phyloP scores from a whole-genome alignment of 2,113 vertebrate species.

The Chlorodrepanis virens region DNA sequence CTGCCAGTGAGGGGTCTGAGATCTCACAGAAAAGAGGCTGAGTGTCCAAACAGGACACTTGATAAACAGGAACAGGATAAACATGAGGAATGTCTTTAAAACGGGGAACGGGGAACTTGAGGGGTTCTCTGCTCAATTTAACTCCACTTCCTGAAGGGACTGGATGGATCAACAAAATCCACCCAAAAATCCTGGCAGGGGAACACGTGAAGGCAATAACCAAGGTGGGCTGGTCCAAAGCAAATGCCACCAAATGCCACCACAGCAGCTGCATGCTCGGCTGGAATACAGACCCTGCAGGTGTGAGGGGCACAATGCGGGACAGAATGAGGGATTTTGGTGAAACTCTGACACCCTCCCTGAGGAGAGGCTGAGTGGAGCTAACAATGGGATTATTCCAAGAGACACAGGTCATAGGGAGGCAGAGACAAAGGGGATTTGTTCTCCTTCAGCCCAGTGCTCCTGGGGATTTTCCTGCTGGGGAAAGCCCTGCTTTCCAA shows the following conservation, averaged over 20 bases:
- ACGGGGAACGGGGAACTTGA: rapidly evolving
- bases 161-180: not conserved
- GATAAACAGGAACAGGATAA: not conserved
- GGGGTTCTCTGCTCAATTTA: not conserved
- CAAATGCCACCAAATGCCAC: not conserved
- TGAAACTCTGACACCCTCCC: not conserved
- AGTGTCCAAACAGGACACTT: not conserved
- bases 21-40: not conserved
- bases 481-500: not conserved
- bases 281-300: not conserved
- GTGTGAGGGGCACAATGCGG: rapidly evolving
- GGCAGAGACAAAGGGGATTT: not conserved
- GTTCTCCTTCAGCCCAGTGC: not conserved
- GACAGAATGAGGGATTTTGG: rapidly evolving
- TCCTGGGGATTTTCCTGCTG: not conserved
- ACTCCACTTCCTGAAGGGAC: not conserved
- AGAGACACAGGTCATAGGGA: not conserved
- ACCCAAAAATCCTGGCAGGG: not conserved
- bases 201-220: not conserved
- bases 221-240: rapidly evolving
- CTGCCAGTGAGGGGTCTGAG: not conserved
- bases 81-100: not conserved
- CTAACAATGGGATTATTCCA: rapidly evolving
- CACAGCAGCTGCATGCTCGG: not conserved
- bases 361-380: not conserved